A percentile compares a stretch with the other conserved stretches of the same genome.
Evolutionary conservation across 2,113 vertebrate species (phyloP).

Genomic region (Cyphomyrus plagiostoma): DNA sequence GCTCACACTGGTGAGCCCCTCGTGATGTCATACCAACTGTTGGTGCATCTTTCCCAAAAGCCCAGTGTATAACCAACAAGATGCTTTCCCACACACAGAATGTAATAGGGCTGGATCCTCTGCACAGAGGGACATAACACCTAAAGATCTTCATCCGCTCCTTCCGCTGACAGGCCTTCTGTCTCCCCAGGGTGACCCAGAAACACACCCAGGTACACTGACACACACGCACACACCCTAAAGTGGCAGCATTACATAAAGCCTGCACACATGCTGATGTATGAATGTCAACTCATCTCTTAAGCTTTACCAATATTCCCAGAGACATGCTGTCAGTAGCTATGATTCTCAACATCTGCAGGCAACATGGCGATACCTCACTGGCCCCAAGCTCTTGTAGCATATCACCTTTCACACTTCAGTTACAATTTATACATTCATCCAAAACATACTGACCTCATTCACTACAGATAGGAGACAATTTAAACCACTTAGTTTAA

Average conservation of each 20-base stretch:
- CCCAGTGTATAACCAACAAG: background rate
- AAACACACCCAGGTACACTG: background rate
- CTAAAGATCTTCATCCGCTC: background rate
- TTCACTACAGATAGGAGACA: background rate
- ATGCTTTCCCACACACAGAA: background rate
- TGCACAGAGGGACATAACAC: background rate
- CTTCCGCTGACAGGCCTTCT: background rate
- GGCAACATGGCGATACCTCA: background rate
- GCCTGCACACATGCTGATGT: background rate
- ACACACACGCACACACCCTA: background rate
- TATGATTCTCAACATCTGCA: background rate
- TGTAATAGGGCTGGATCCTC: background rate
- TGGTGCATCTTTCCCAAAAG: background rate
- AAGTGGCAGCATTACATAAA: background rate
- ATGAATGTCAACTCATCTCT: background rate
- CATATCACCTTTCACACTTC: background rate
- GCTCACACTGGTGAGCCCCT: background rate
- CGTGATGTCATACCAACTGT: background rate
- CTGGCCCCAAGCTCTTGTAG: background rate
- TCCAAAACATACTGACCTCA: background rate
- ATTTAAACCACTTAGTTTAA: background rate
- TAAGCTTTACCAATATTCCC: background rate
- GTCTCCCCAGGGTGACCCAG: background rate
- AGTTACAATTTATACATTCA: background rate
- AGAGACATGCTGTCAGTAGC: background rate